Percentiles rank a stretch among this genome's conserved stretches.
Conservation (phyloP, 1,140 invertebrate genomes). For the Melitaea cinxia region DNA sequence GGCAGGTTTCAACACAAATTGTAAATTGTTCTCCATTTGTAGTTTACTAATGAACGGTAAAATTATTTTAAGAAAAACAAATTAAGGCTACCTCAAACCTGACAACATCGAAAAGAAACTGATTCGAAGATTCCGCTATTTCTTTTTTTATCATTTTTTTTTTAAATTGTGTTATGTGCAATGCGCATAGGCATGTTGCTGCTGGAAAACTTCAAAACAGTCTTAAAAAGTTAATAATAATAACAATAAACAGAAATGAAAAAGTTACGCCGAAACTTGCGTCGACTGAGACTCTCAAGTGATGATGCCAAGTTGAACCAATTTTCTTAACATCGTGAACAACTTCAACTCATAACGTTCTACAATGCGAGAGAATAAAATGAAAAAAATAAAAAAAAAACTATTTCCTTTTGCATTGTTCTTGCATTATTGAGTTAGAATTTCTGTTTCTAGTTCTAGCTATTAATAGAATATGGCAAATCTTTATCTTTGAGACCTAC, state of each 20-base stretch:
- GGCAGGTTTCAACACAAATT: no score
- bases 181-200: no score
- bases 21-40: no score
- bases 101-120: no score
- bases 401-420: neutral
- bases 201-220: no score
- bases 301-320: slow-evolving; percentile 21
- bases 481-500: neutral
- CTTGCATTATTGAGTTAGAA: neutral
- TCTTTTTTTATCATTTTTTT: no score
- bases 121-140: no score
- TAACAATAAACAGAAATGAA: slow-evolving; percentile 4
- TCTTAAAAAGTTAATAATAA: slow-evolving; percentile 12
- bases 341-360: slow-evolving; percentile 17
- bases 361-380: slow-evolving; percentile 2
- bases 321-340: slow-evolving; percentile 27
- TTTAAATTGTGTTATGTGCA: no score
- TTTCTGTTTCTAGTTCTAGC: neutral
- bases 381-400: neutral
- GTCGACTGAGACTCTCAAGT: slow-evolving; percentile 12
- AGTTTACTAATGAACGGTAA: no score
- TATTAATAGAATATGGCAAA: neutral
- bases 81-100: no score
- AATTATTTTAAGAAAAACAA: no score
- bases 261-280: slow-evolving; percentile 22